Evolutionary conservation across 2,797 vertebrate species (phyloP), one percentile per base, ranked within the genome.

Genomic region (Pseudochirops cupreus): DNA sequence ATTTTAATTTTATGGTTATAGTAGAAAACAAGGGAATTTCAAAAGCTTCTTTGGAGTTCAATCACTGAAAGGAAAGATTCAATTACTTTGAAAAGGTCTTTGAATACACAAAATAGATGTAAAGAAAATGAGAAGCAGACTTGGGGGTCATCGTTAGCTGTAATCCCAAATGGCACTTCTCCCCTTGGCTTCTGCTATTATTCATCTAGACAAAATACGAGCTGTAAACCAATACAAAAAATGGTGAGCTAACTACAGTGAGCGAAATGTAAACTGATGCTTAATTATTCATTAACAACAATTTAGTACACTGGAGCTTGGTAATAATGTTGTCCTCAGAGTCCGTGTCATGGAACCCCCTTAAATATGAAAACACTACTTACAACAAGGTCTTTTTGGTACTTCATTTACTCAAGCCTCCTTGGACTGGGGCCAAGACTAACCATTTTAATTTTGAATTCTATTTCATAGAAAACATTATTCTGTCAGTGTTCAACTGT

Each of bases 221-320:
- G 97, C 26, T 55, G 56, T 94, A 97, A 98, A 94, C 62, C 91
- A 98, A 93, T 97, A 96, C 6, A 98, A 98, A 96, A 98, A 95
- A 56, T 92, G 11, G 97, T 91, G 90, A 96, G 97, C 96, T 96
- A 98, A 97, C 92, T 59, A 89, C 56, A 97, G 96, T 97, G 93
- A 96, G 93, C 39, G 62, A 98, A 98, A 97, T 97, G 91, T 92
- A 98, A 97, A 96, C 94, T 94, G 90, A 95, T 87, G 91, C 95
- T 95, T 98, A 98, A 98, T 98, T 98, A 98, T 96, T 98, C 97
- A 98, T 97, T 98, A 98, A 98, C 93, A 82, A 93, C 97, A 97
- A 96, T 91, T 95, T 56, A 94, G 90, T 93, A 90, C 92, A 90
- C 90, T 90, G 89, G 55, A 24, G 89, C 29, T 33, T 56, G 62